These are phyloP conservation scores for Knipowitschia caucasica DNA, from an alignment of 2,797 vertebrate genomes.

Conservation along the genomic window DNA sequence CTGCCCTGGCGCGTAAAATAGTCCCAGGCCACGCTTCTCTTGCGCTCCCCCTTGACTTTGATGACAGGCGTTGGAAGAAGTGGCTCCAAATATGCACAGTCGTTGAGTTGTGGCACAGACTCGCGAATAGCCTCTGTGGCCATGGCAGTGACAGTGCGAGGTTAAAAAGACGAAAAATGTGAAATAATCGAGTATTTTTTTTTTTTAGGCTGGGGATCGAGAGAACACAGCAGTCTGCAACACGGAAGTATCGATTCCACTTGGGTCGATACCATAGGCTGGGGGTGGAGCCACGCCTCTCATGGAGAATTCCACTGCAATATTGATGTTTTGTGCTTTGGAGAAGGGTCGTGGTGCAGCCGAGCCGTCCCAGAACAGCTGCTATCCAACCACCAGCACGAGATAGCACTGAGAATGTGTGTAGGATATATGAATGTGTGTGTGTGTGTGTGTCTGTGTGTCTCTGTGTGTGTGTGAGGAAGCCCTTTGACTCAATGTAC, in stretches of 20 bases:
- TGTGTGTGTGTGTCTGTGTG: no score
- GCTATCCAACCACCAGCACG: neutral
- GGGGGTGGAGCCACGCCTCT: neutral
- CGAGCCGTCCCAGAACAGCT: neutral
- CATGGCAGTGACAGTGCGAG: neutral
- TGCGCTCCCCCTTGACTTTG: neutral
- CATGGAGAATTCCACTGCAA: neutral
- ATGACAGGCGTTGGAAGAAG: neutral
- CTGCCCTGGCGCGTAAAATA: neutral
- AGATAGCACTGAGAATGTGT: no score
- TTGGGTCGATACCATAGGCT: conserved; percentile 2
- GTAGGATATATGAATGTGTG: no score
- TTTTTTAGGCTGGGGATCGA: neutral
- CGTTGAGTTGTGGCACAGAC: neutral
- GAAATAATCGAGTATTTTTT: neutral
- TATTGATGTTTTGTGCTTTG: conserved; percentile 1
- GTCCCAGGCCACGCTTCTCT: neutral
- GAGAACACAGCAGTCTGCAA: neutral
- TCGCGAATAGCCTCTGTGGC: neutral
- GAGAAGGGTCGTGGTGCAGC: neutral
- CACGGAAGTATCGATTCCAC: conserved; percentile 11
- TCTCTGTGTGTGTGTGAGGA: neutral
- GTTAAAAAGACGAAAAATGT: neutral
- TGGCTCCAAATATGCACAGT: neutral
- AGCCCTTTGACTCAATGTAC: neutral